Base-by-base conservation (phyloP, 2,113 vertebrate species). In the Rhineura floridana region DNA sequence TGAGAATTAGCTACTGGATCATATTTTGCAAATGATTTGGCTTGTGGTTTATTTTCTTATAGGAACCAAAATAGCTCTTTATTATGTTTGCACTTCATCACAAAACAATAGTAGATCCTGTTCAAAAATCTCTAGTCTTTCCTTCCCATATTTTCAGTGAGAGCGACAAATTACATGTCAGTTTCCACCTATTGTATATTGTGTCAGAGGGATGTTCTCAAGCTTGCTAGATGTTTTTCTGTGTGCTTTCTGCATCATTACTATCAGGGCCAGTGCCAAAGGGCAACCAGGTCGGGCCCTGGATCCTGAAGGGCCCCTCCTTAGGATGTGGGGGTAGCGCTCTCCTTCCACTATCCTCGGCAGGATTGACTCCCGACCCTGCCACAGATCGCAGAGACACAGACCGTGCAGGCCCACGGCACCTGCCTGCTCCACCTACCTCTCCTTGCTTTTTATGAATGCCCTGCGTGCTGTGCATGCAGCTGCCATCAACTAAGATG, bases 121-220 rank as follows among this genome's bases (percentile, higher is more conserved):
- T 85, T 59, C 85, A 85, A 83, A 88, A 91, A 89, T 90, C 91
- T 94, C 59, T 91, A 81, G 84, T 93, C 87, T 90, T 94, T 91
- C 85, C 83, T 91, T 33, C 90, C 77, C 0, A 0, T 79, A 93
- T 72, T 89, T 83, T 89, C 86, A 93, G 89, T 94, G 93, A 92
- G 88, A 92, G 0, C 39, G 85, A 81, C 90, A 93, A 92, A 95
- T 93, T 93, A 90, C 87, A 91, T 70, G 92, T 89, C 86, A 84
- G 89, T 90, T 94, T 75, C 90, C 94, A 93, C 78, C 90, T 95
- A 93, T 95, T 94, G 94, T 95, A 85, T 94, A 92, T 92, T 91
- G 86, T 94, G 94, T 96, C 95, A 94, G 36, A 92, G 25, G 81
- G 95, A 95, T 95, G 93, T 95, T 96, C 93, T 95, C 89, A 89